Conservation (phyloP, 1,140 invertebrate genomes). For the Chrysomallon squamiferum region DNA sequence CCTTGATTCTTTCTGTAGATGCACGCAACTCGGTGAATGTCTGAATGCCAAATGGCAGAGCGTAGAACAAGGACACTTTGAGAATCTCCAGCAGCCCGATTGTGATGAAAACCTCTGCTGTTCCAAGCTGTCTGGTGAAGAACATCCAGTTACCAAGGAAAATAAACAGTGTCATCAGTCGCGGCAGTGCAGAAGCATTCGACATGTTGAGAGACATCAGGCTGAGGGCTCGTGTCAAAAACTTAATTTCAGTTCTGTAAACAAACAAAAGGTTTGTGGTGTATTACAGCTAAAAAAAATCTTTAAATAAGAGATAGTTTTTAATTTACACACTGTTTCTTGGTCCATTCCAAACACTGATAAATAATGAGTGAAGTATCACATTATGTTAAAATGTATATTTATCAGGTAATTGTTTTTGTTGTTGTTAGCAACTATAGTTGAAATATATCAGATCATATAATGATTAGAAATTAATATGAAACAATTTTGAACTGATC, state of each 20-base stretch:
- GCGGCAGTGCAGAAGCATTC: not conserved
- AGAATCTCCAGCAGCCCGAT: not conserved
- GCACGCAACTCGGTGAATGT: not conserved
- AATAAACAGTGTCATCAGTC: not conserved
- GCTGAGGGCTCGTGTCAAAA: not conserved
- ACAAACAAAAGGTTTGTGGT: too few species aligned
- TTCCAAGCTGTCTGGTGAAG: not conserved
- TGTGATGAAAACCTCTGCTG: not conserved
- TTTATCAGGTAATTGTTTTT: too few species aligned
- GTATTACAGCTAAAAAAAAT: too few species aligned
- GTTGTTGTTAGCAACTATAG: too few species aligned
- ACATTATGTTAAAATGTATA: too few species aligned
- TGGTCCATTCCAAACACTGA: too few species aligned
- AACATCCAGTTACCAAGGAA: constrained; percentile 6
- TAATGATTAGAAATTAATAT: too few species aligned
- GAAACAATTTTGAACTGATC: too few species aligned
- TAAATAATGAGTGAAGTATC: too few species aligned
- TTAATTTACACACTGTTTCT: too few species aligned
- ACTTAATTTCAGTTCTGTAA: not conserved
- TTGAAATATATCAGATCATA: too few species aligned
- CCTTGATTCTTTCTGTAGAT: constrained; percentile 1
- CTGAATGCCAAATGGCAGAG: not conserved
- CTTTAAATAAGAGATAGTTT: too few species aligned
- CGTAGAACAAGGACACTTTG: not conserved
- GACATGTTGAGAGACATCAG: not conserved